phyloP scores from a whole-genome alignment of 1,140 invertebrate species.

The Hylyphantes graminicola region DNA sequence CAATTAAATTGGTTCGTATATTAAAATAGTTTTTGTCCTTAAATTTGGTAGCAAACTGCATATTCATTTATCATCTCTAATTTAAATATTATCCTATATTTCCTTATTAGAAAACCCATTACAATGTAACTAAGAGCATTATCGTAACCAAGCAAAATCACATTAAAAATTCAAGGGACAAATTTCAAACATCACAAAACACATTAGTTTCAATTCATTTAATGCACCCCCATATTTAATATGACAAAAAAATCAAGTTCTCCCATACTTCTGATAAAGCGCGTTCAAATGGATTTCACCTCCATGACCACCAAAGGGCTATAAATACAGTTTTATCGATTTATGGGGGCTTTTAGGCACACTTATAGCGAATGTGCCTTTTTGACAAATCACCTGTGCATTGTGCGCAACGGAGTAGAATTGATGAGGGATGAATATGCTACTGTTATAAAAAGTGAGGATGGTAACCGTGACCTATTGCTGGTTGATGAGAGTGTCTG shows the following conservation, averaged over 20 bases:
- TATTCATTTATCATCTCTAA: too few relatives aligned
- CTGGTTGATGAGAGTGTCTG: conserved; percentile 11
- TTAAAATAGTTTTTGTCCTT: too few relatives aligned
- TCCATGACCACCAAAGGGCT: background rate
- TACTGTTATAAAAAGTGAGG: conserved; percentile 14
- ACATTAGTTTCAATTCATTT: background rate
- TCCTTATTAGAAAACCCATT: too few relatives aligned
- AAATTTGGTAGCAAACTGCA: too few relatives aligned
- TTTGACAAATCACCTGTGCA: conserved; percentile 44
- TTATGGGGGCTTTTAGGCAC: conserved; percentile 36
- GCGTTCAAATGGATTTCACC: background rate
- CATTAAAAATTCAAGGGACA: too few relatives aligned
- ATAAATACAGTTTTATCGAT: conserved; percentile 39
- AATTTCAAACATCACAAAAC: too few relatives aligned
- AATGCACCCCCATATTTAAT: background rate
- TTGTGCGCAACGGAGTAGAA: conserved; percentile 41
- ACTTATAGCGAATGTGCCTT: conserved; percentile 39
- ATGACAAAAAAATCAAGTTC: background rate
- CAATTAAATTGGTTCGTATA: too few relatives aligned
- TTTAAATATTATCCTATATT: too few relatives aligned
- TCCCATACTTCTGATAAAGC: background rate
- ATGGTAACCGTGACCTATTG: conserved; percentile 19
- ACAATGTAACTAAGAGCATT: too few relatives aligned
- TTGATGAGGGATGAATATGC: conserved; percentile 3
- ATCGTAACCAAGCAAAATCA: too few relatives aligned